Evolutionary conservation across 2,888 invertebrate genomes (phyloP), one percentile per base, ranked within the genome.

Genomic region (Drosophila infuscata): DNA sequence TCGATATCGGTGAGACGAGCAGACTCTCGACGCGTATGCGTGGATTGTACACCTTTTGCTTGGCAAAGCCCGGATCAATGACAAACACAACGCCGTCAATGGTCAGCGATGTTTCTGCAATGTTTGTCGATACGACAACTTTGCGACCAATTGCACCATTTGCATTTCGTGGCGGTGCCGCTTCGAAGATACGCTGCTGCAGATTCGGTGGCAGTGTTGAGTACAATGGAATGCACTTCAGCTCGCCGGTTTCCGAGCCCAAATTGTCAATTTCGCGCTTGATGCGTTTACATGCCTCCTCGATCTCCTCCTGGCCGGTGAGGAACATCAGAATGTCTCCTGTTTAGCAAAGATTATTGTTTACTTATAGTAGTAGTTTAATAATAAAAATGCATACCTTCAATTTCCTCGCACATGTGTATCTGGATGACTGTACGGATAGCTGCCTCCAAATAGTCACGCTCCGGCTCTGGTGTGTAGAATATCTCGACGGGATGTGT

Each of bases 61-160:
- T 99, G 0, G 99, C 98, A 94, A 99, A 99, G 12, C 99, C 99
- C 0, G 99, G 99, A 94, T 99, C 99, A 91, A 99, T 99, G 12
- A 99, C 99, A 92, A 99, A 99, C 15, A 99, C 99, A 2, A 99
- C 99, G 56, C 99, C 99, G 90, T 99, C 99, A 88, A 99, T 99
- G 7, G 99, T 99, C 32, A 99, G 94, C 0, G 99, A 99, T 0
- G 99, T 99, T 94, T 99, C 99, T 0, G 99, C 99, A 82, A 99
- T 99, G 92, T 99, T 99, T 0, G 99, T 99, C 0, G 99, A 99
- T 0, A 99, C 98, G 0, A 99, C 99, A 1, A 99, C 98, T 89
- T 95, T 98, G 6, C 98, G 94, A 0, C 99, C 98, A 38, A 99
- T 96, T 0, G 97, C 97, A 0, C 98, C 98, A 83, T 96, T 98